Base-by-base conservation (phyloP, 2,888 invertebrate species). In the Ptychoptera contaminata region DNA sequence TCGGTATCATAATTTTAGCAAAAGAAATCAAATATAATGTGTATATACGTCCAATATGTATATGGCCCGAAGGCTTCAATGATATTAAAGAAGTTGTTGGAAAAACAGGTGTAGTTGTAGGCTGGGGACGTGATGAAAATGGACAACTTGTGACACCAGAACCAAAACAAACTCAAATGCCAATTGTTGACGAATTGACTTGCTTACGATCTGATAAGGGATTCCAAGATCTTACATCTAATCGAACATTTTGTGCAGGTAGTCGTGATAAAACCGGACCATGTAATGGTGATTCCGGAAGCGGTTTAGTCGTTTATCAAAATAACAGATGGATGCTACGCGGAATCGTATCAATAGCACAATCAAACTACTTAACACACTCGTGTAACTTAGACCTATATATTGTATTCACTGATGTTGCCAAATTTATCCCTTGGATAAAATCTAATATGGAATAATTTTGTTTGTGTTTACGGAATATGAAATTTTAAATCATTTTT, bases 391-490 rank as follows among this genome's bases (percentile, higher is more conserved):
- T 71, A 2, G 62, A 68, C 42, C 71, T 78, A 52, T 80, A 72
- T 54, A 62, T 77, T 2, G 70, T 82, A 12, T 80, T 78, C 55
- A 75, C 74, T 1, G 81, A 82, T 54, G 63, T 71, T n/a, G 72
- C 75, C 1, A 67, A 75, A 55, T 73, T 72, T 56, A 58, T 67
- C 37, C 55, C 61, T 37, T 77, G 77, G 77, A 70, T 78, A 30
- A 55, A 54, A 49, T 58, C 62, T 23, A 23, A 23, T 23, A 23
- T 23, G 23, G 23, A 23, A 23, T 23, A 23, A 23, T 23, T 23
- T 23, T 23, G 3, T 23, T 23, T 23, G 23, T 23, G 7, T n/a
- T n/a, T n/a, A n/a, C n/a, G n/a, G n/a, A n/a, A n/a, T n/a, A n/a
- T n/a, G n/a, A n/a, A n/a, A n/a, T n/a, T n/a, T n/a, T n/a, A n/a